Percentiles rank a stretch among this genome's conserved stretches.
Evolutionary conservation across 2,888 invertebrate species (phyloP).

Genomic region (Dioctria linearis): DNA sequence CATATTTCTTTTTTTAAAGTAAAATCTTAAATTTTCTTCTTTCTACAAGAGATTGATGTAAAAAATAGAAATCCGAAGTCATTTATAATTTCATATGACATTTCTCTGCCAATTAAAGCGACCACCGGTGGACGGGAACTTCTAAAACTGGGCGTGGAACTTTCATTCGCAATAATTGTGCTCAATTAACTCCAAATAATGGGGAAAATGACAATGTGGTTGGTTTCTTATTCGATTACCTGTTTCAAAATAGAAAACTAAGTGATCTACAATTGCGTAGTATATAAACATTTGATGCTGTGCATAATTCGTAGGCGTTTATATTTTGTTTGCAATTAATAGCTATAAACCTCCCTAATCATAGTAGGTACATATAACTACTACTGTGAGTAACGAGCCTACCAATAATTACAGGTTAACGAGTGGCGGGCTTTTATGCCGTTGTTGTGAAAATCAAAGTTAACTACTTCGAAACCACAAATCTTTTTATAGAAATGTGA

Average conservation of each 20-base stretch:
- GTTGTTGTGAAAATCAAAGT: conserved; percentile 28
- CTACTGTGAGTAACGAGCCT: background rate
- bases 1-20: background rate
- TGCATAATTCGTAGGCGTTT: conserved; percentile 10
- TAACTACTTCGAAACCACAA: conserved; percentile 19
- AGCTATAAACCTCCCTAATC: background rate
- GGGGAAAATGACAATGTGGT: conserved; percentile 7
- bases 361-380: background rate
- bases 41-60: background rate
- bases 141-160: conserved; percentile 15
- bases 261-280: conserved; percentile 12
- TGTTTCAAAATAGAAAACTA: conserved; percentile 18
- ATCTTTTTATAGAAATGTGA: conserved; percentile 48
- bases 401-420: background rate
- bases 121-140: background rate
- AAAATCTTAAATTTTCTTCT: background rate
- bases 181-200: conserved; percentile 28
- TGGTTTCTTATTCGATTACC: conserved; percentile 3
- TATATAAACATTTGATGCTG: background rate
- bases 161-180: background rate
- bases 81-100: conserved; percentile 7
- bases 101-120: conserved; percentile 27
- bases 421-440: background rate
- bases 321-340: conserved; percentile 1
- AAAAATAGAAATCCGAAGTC: background rate